Evolutionary conservation across 2,888 invertebrate species (phyloP).

Genomic region (Heliconius ismenius): DNA sequence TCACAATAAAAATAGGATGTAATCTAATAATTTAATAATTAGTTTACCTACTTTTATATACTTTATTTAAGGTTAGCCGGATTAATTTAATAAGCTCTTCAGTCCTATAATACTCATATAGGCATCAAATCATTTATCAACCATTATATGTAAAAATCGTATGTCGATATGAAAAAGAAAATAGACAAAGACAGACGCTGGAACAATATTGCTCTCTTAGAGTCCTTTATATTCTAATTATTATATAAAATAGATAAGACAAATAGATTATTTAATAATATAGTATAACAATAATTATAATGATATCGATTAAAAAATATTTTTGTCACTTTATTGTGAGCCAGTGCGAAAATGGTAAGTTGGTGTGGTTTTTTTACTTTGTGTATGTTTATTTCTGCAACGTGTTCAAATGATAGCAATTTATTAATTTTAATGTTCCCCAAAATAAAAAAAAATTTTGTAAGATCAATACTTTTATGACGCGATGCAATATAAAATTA

Average conservation of each 20-base stretch:
- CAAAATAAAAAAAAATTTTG: too few relatives aligned
- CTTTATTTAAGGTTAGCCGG: not conserved
- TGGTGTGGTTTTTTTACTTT: not conserved
- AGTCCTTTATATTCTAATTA: not conserved
- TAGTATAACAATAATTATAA: constrained; percentile 7
- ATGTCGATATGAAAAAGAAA: not conserved
- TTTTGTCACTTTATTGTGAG: constrained; percentile 46
- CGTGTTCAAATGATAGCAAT: too few relatives aligned
- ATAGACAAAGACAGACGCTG: not conserved
- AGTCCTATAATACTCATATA: too few relatives aligned
- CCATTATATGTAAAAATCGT: too few relatives aligned
- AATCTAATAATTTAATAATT: too few relatives aligned
- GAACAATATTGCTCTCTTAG: not conserved
- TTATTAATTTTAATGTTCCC: too few relatives aligned
- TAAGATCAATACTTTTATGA: too few relatives aligned
- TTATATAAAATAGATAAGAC: constrained; percentile 8
- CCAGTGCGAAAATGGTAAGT: constrained; percentile 68
- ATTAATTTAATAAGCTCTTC: not conserved
- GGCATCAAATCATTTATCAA: too few relatives aligned
- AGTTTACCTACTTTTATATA: too few relatives aligned
- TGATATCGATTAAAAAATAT: constrained; percentile 38
- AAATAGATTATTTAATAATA: constrained; percentile 11
- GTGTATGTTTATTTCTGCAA: too few relatives aligned
- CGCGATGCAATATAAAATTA: too few relatives aligned
- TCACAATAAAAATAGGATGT: too few relatives aligned